Evolutionary conservation across 1,140 invertebrate genomes (phyloP).

Genomic region (Mycetomoellerius zeteki): DNA sequence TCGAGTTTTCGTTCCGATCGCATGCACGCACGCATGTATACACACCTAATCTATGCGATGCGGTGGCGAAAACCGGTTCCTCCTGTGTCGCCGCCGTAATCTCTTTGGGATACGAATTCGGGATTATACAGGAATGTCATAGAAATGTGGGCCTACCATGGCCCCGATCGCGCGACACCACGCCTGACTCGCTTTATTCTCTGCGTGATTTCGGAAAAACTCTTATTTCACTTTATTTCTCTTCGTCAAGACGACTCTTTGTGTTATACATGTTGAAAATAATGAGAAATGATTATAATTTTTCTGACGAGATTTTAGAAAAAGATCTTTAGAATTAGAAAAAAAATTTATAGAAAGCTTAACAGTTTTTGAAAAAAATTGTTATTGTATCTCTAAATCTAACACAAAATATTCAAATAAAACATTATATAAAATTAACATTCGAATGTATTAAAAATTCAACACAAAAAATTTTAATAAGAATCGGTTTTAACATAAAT

Average conservation of each 20-base stretch:
- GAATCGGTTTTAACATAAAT: too few relatives aligned
- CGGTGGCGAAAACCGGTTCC: conserved; percentile 62
- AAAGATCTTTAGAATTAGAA: background rate
- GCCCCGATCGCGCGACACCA: background rate
- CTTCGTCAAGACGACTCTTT: too few relatives aligned
- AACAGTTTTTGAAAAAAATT: background rate
- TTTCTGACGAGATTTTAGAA: background rate
- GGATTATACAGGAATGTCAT: conserved; percentile 31
- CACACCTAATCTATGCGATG: background rate
- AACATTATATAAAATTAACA: too few relatives aligned
- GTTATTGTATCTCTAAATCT: too few relatives aligned
- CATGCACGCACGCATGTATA: conserved; percentile 3
- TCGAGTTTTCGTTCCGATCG: conserved; percentile 39
- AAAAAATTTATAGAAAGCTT: background rate
- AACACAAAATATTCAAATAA: too few relatives aligned
- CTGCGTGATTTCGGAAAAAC: background rate
- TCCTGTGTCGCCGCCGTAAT: background rate
- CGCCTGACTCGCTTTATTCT: background rate
- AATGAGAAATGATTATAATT: background rate
- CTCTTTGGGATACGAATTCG: conserved; percentile 33
- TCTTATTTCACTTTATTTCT: background rate
- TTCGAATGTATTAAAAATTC: too few relatives aligned
- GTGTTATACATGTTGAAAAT: background rate
- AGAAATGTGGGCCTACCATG: background rate
- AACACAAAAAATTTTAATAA: too few relatives aligned